Evolutionary conservation across 2,797 vertebrate species (phyloP).

Genomic region (Hydrolagus colliei): DNA sequence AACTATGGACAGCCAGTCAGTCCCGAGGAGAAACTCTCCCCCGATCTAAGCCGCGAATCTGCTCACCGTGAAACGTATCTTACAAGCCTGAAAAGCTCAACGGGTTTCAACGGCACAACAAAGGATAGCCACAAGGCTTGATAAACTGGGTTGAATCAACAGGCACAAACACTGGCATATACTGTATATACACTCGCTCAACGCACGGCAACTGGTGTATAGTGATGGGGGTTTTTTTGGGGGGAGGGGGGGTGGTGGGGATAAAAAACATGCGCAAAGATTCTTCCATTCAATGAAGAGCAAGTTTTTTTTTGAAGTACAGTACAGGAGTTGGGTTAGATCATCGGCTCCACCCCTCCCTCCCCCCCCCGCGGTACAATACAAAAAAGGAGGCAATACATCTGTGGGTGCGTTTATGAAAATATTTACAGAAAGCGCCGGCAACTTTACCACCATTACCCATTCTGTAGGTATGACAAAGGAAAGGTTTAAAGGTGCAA

Average conservation of each 20-base stretch:
- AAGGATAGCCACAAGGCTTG: not conserved
- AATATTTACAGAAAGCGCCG: too few relatives aligned
- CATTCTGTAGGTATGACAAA: too few relatives aligned
- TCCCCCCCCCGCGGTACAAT: too few relatives aligned
- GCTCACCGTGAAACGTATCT: not conserved
- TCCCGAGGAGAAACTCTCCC: not conserved
- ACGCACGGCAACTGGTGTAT: not conserved
- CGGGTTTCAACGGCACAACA: not conserved
- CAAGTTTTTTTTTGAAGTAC: not conserved
- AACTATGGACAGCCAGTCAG: not conserved
- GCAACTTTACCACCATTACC: too few relatives aligned
- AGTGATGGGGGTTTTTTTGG: too few relatives aligned
- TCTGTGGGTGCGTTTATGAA: conserved; percentile 34
- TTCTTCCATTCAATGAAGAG: conserved; percentile 8
- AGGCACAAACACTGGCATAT: conserved; percentile 2
- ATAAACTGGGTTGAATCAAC: conserved; percentile 21
- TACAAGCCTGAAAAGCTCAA: conserved; percentile 9
- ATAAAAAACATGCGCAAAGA: too few relatives aligned
- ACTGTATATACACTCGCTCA: not conserved
- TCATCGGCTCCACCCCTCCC: conserved; percentile 9
- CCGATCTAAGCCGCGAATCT: not conserved
- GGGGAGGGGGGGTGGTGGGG: too few relatives aligned
- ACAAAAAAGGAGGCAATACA: conserved; percentile 44
- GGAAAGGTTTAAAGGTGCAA: too few relatives aligned
- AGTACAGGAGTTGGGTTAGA: too few relatives aligned